Conservation (phyloP, 2,113 vertebrate genomes). For the Procavia capensis region DNA sequence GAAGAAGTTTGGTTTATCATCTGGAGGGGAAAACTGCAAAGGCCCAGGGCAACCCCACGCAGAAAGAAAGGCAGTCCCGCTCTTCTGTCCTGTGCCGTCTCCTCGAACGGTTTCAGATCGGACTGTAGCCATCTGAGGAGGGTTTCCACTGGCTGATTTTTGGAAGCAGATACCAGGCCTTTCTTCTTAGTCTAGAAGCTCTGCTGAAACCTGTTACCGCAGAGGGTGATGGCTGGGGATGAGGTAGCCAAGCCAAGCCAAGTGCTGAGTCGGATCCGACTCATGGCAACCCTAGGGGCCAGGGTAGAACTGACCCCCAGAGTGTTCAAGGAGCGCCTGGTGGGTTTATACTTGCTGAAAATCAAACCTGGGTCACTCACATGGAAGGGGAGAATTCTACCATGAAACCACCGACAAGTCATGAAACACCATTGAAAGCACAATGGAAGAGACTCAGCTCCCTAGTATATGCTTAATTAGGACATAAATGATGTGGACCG, state of each 20-base stretch:
- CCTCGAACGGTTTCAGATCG: not conserved
- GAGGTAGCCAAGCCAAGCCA: too few species aligned
- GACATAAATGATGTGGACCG: not conserved
- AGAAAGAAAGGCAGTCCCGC: too few species aligned
- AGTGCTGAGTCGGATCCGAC: too few species aligned
- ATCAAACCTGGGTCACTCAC: not conserved
- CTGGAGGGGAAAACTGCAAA: not conserved
- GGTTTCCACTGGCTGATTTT: not conserved
- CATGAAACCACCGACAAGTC: not conserved
- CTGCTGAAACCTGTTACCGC: too few species aligned
- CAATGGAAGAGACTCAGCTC: not conserved
- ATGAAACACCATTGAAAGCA: not conserved
- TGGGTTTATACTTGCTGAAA: not conserved
- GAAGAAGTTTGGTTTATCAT: not conserved
- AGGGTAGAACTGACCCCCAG: too few species aligned
- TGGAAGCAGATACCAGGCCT: not conserved
- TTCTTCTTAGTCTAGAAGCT: too few species aligned
- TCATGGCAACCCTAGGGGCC: too few species aligned
- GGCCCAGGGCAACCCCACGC: not conserved
- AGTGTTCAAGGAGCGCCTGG: too few species aligned
- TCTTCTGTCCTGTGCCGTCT: not conserved
- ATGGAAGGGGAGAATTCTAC: not conserved
- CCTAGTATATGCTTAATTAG: not conserved
- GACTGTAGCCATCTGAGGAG: not conserved
- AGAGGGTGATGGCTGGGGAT: not conserved